Base-by-base conservation (phyloP, 2,888 invertebrate genomes). In the Blastobasis lacticolella region DNA sequence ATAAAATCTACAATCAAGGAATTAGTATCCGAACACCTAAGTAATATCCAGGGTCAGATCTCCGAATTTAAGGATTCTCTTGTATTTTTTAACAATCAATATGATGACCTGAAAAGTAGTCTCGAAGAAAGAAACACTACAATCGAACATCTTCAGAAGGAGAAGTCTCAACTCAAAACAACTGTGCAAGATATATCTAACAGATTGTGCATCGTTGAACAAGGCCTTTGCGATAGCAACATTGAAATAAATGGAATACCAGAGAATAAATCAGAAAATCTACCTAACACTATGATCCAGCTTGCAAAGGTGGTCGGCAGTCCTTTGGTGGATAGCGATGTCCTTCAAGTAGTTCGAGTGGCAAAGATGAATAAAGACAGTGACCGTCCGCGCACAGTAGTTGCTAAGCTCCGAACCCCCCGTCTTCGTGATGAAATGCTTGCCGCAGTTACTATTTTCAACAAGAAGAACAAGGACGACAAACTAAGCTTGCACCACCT, bases 191-290 rank as follows among this genome's bases (percentile, higher is more conserved):
- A 56, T 10, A 44, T 58, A 1, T 41, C 45, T 1, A 23, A 5
- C 5, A 46, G 56, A 23, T 37, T 58, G 7, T 10, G 37, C 9
- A 40, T 43, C 9, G 41, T 52, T 5, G 57, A 57, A 46, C 57
- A 57, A 48, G 45, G 54, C 6, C 23, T 46, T 10, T 45, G 57
- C 0, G 52, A 50, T 1, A 52, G 45, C 23, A 58, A 58, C 38
- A 36, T 61, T 4, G 57, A 61, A 43, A 50, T 59, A 6, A 55
- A 53, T 5, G 50, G 57, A 3, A 23, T 60, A 6, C 57, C 58
- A 1, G 60, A 58, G 50, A 46, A 55, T 43, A 51, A 44, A 7
- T 37, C 49, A 1, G 58, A 60, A 46, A 55, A 55, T 7, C 45
- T 57, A n/a, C 8, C 47, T 0, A 56, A 46, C n/a, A 45, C 46